Conservation (phyloP, 2,113 vertebrate species). For the Indicator maculatus region DNA sequence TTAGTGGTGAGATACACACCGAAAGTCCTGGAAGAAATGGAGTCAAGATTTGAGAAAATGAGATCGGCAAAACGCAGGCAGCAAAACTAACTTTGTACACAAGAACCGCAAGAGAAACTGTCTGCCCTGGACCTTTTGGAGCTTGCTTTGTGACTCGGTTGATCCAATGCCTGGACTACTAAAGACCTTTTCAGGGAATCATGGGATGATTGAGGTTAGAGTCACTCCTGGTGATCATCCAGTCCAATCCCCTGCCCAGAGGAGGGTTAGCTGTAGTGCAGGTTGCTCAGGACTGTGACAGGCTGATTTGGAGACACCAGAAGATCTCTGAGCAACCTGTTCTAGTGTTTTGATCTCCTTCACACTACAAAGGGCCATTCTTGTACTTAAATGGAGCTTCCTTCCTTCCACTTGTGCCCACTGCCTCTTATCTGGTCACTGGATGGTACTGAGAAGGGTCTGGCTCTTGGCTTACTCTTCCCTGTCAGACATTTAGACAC, state of each 20-base stretch:
- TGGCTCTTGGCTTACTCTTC: background rate
- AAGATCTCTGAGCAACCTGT: background rate
- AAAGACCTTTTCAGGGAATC: background rate
- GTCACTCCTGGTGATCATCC: background rate
- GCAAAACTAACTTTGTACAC: conserved; percentile 83
- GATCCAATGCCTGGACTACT: conserved; percentile 17
- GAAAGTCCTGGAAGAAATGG: conserved; percentile 96
- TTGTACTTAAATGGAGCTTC: background rate
- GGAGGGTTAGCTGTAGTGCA: background rate
- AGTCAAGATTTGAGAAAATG: conserved; percentile 98
- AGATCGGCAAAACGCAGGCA: conserved; percentile 97
- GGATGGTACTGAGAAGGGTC: background rate
- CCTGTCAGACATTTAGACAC: background rate
- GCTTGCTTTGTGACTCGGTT: conserved; percentile 64
- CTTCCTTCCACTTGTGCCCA: background rate
- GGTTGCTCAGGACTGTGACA: background rate
- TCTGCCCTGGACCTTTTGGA: conserved; percentile 46
- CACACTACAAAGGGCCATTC: background rate
- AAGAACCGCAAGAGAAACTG: conserved; percentile 34
- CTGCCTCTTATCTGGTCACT: background rate
- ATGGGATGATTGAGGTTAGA: background rate
- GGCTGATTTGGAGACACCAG: background rate
- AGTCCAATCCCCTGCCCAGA: background rate
- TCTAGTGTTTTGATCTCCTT: background rate
- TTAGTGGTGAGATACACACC: conserved; percentile 96